phyloP scores from a whole-genome alignment of 2,797 vertebrate genomes.

The Brachyalestes nurse region DNA sequence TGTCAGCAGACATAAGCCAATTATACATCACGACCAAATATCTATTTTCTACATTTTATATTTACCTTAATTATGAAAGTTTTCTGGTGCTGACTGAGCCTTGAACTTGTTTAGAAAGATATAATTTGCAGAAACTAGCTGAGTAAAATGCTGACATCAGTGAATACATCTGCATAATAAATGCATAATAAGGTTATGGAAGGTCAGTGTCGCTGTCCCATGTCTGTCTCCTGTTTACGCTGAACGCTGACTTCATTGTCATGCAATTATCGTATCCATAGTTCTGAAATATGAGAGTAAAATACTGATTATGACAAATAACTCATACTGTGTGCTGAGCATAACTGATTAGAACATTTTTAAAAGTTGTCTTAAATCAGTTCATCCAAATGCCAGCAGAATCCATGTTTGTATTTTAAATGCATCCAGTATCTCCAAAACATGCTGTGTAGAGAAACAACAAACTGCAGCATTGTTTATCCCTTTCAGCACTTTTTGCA shows the following conservation, averaged over 20 bases:
- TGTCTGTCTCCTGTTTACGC: conserved; percentile 13
- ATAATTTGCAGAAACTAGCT: conserved; percentile 29
- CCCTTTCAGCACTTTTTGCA: too few relatives aligned
- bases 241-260: conserved; percentile 38
- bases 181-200: conserved; percentile 56
- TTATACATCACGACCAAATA: conserved; percentile 1
- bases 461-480: too few relatives aligned
- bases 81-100: background rate
- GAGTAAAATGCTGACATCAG: conserved; percentile 42
- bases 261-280: conserved; percentile 28
- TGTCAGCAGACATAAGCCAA: background rate
- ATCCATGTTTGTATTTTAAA: too few relatives aligned
- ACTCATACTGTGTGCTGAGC: background rate
- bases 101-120: conserved; percentile 13
- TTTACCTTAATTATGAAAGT: background rate
- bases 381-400: background rate
- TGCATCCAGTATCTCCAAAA: too few relatives aligned
- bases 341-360: background rate
- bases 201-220: conserved; percentile 49
- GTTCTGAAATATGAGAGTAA: conserved; percentile 17
- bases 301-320: background rate
- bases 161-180: conserved; percentile 57
- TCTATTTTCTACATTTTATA: background rate
- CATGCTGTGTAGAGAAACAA: too few relatives aligned
- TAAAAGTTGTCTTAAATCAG: background rate